phyloP scores from a whole-genome alignment of 2,797 vertebrate genomes.

The Dipus sagitta region DNA sequence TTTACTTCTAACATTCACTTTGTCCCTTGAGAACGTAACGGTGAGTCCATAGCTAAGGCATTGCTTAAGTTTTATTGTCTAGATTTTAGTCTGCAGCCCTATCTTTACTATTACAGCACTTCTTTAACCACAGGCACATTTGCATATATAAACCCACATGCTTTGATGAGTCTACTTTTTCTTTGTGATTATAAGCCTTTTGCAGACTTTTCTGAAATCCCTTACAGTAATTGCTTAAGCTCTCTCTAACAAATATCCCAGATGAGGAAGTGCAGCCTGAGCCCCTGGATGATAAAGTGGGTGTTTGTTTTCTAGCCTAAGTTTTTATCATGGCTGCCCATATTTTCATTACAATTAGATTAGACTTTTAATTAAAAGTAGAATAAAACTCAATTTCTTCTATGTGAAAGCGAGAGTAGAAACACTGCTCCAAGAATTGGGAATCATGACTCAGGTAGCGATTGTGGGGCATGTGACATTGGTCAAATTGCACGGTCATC shows the following conservation, averaged over 20 bases:
- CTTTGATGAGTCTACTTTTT: background rate
- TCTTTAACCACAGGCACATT: background rate
- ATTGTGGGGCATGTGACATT: background rate
- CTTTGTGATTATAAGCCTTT: background rate
- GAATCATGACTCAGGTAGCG: background rate
- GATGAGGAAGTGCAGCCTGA: background rate
- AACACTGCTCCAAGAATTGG: background rate
- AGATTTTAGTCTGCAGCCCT: background rate
- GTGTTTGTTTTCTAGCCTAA: background rate
- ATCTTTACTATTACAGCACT: background rate
- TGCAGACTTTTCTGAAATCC: background rate
- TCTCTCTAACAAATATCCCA: background rate
- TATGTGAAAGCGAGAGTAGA: background rate
- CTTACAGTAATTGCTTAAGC: background rate
- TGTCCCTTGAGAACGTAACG: background rate
- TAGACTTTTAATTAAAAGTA: constrained; percentile 53
- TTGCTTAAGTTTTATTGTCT: background rate
- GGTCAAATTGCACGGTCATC: background rate
- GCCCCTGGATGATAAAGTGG: background rate
- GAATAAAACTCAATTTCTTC: background rate
- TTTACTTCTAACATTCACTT: background rate
- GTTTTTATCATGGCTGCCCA: constrained; percentile 1
- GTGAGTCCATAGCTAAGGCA: background rate
- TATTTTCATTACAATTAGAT: constrained; percentile 26
- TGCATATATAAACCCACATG: background rate